These are phyloP conservation scores for Pogonomyrmex californicus DNA, from an alignment of 1,140 invertebrate species.

Conservation along the genomic window DNA sequence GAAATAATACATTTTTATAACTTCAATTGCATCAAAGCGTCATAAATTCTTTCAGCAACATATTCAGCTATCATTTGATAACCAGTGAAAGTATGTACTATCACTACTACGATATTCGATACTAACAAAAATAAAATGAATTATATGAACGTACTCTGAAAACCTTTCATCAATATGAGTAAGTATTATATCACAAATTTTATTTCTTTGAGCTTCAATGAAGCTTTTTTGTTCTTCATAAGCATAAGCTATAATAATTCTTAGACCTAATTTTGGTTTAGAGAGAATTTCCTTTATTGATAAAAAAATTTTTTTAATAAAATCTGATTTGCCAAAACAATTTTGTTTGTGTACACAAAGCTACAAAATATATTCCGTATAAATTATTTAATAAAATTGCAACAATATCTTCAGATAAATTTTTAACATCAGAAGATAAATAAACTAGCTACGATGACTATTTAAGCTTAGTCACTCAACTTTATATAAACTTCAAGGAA, in stretches of 20 bases:
- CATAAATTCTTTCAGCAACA: conserved; percentile 9
- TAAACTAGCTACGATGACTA: too few relatives aligned
- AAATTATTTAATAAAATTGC: too few relatives aligned
- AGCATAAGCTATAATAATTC: not conserved
- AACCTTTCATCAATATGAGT: not conserved
- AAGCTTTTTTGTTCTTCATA: not conserved
- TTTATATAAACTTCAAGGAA: too few relatives aligned
- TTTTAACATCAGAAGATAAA: too few relatives aligned
- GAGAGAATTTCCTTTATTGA: conserved; percentile 4
- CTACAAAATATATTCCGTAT: too few relatives aligned
- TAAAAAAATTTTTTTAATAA: not conserved
- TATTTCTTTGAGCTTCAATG: conserved; percentile 13
- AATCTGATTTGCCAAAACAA: not conserved
- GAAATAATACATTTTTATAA: conserved; percentile 6
- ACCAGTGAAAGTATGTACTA: not conserved
- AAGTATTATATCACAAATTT: not conserved
- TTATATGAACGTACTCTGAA: not conserved
- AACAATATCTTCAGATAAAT: too few relatives aligned
- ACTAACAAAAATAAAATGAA: not conserved
- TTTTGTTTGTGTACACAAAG: not conserved
- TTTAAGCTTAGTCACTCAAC: too few relatives aligned
- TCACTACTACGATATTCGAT: too few relatives aligned
- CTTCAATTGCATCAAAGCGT: not conserved
- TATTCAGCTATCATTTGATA: not conserved
- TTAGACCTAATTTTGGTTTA: conserved; percentile 10